Evolutionary conservation across 2,113 vertebrate species (phyloP), one percentile per base, ranked within the genome.

Genomic region (Gavia stellata): DNA sequence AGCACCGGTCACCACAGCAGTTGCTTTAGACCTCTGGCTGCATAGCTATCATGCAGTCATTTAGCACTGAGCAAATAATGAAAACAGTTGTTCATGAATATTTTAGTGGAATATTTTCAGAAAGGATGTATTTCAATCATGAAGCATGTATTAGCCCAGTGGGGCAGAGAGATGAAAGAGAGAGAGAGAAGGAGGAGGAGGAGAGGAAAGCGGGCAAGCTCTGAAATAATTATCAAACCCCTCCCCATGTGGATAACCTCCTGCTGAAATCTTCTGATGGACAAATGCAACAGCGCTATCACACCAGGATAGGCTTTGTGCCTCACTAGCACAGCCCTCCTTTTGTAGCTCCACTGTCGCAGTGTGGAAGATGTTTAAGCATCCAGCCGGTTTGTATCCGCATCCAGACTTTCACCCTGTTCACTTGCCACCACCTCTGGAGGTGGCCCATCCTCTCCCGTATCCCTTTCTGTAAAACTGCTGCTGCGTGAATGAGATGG

Each of bases 71-170:
- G 58, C 56, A 96, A 95, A 93, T 90, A 90, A 82, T 73, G 77
- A 90, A 95, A 94, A 80, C 33, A 80, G 70, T 85, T 88, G 74
- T 73, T 93, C 44, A 53, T 93, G 1, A 91, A 87, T 93, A 93
- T 90, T 97, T 94, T 65, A 95, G 55, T 68, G 40, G 44, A 87
- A 77, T 70, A 81, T 90, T 88, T 95, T 75, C 16, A 10, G 34
- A 56, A 56, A 78, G 75, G 15, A 68, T 86, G 50, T 52, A 45
- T 88, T 94, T 94, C 84, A 90, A 4, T 88, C 49, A 61, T 70
- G 53, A 87, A 77, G 53, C 50, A 65, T 68, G 8, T 68, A 90
- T 92, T 80, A 85, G 45, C 53, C 17, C 70, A 56, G 81, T 50
- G 70, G 53, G 36, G 36, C 6, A 9, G 38, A 74, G 59, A 79